phyloP scores from a whole-genome alignment of 2,113 vertebrate genomes.

The Galbula dea region DNA sequence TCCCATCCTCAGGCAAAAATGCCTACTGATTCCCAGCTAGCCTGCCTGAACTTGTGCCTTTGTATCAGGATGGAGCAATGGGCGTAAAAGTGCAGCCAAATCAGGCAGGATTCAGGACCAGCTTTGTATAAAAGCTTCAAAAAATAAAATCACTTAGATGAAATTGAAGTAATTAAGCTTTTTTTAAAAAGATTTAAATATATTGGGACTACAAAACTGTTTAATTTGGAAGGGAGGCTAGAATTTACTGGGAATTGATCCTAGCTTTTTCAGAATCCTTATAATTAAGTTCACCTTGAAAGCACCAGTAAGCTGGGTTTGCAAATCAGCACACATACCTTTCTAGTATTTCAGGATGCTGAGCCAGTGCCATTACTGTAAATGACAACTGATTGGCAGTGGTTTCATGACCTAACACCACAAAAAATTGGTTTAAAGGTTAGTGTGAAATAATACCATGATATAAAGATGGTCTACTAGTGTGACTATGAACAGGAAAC shows the following conservation, averaged over 20 bases:
- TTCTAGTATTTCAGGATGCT: constrained; percentile 83
- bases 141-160: background rate
- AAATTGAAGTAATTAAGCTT: background rate
- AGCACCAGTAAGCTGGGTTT: background rate
- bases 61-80: background rate
- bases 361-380: constrained; percentile 84
- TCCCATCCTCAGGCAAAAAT: background rate
- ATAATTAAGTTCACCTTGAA: background rate
- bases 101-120: background rate
- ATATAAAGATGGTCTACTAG: background rate
- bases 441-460: background rate
- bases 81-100: background rate
- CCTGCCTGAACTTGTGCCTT: background rate
- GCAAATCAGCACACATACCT: constrained; percentile 58
- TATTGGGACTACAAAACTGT: background rate
- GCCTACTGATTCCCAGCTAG: background rate
- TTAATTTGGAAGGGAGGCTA: background rate
- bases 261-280: background rate
- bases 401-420: constrained; percentile 85
- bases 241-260: background rate
- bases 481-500: background rate
- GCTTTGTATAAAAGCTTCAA: background rate
- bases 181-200: background rate
- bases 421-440: background rate
- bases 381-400: constrained; percentile 87